Evolutionary conservation across 2,888 invertebrate species (phyloP).

Genomic region (Drosophila mulleri): DNA sequence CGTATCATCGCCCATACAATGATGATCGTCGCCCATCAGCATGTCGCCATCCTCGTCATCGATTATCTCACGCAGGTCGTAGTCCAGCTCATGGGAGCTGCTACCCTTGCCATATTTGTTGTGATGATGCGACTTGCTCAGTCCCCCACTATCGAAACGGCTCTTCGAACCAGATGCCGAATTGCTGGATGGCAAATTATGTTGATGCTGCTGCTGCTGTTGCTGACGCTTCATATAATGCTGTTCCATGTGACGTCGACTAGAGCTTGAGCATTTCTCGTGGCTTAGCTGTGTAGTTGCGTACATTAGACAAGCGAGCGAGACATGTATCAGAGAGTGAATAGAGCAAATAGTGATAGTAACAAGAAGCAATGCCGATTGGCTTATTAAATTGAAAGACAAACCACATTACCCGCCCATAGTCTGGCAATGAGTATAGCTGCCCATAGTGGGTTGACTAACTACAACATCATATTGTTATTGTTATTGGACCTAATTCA

Average conservation of each 20-base stretch:
- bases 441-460: neutral
- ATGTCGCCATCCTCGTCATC: slow-evolving; percentile 72
- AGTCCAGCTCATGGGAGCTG: slow-evolving; percentile 74
- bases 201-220: slow-evolving; percentile 52
- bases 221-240: slow-evolving; percentile 86
- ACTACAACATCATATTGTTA: neutral
- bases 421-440: slow-evolving; percentile 6
- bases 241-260: slow-evolving; percentile 85
- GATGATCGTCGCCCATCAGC: slow-evolving; percentile 66
- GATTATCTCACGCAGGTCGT: slow-evolving; percentile 70
- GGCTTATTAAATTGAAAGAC: slow-evolving; percentile 14
- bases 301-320: slow-evolving; percentile 33
- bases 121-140: slow-evolving; percentile 68
- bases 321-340: slow-evolving; percentile 49
- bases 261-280: slow-evolving; percentile 75
- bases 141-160: slow-evolving; percentile 45
- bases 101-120: slow-evolving; percentile 77
- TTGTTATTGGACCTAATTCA: neutral
- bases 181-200: slow-evolving; percentile 20
- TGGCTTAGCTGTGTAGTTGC: slow-evolving; percentile 73
- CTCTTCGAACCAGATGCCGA: slow-evolving; percentile 47
- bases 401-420: neutral
- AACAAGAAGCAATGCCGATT: slow-evolving; percentile 19
- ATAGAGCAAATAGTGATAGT: slow-evolving; percentile 26
- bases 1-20: slow-evolving; percentile 77